A percentile compares a stretch with the other conserved stretches of the same genome.
Conservation (phyloP, 2,797 vertebrate species). For the Petrocephalus schoutedeni region DNA sequence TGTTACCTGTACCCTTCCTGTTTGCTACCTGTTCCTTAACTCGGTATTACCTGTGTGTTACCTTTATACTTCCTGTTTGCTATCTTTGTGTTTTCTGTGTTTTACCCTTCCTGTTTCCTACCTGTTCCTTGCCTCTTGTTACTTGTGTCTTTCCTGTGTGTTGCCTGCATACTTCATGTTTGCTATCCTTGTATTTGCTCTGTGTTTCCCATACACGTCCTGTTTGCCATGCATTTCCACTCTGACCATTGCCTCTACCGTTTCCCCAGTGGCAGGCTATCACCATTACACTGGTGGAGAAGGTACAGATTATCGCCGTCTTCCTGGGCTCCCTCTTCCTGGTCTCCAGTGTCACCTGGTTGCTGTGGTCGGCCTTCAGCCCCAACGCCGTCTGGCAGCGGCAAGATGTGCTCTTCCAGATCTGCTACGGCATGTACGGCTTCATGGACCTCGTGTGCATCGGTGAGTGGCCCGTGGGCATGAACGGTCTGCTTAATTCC, state of each 20-base stretch:
- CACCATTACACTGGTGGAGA: conserved; percentile 92
- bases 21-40: neutral
- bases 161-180: too few relatives aligned
- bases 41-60: neutral
- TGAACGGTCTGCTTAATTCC: neutral
- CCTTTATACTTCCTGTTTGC: neutral
- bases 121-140: neutral
- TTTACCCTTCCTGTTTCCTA: neutral
- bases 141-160: too few relatives aligned
- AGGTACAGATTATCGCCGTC: conserved; percentile 93
- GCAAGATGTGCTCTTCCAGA: conserved; percentile 87
- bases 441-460: conserved; percentile 94
- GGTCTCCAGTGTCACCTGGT: conserved; percentile 89
- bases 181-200: too few relatives aligned
- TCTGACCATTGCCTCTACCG: neutral
- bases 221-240: neutral
- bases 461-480: conserved; percentile 64
- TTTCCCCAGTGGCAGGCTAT: conserved; percentile 85
- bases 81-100: neutral
- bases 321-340: conserved; percentile 91
- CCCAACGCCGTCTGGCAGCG: conserved; percentile 90
- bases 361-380: conserved; percentile 92
- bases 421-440: conserved; percentile 93
- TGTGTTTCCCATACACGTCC: too few relatives aligned
- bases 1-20: neutral